phyloP scores from a whole-genome alignment of 1,140 invertebrate genomes.

The Chelonus insularis region DNA sequence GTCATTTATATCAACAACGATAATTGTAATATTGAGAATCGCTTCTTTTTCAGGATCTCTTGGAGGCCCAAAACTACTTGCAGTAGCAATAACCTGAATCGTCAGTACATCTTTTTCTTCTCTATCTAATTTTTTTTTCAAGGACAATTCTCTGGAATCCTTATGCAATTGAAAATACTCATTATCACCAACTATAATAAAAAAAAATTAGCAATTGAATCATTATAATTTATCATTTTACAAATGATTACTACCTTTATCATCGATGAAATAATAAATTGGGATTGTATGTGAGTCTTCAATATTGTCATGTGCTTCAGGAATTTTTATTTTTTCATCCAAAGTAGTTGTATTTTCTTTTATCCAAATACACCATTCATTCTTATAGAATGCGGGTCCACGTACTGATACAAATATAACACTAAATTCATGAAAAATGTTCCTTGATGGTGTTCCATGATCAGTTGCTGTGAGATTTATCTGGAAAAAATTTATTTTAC shows the following conservation, averaged over 20 bases:
- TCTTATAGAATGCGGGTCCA: slow-evolving; percentile 46
- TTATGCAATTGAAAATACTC: slow-evolving; percentile 51
- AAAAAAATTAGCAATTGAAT: slow-evolving; percentile 5
- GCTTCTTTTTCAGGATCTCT: slow-evolving; percentile 35
- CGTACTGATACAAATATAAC: slow-evolving; percentile 55
- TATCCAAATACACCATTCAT: slow-evolving; percentile 34
- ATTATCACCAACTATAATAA: slow-evolving; percentile 50
- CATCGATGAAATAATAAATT: slow-evolving; percentile 56
- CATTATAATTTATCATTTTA: too few relatives aligned
- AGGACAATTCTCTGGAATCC: slow-evolving; percentile 43
- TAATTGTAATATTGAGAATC: slow-evolving; percentile 53
- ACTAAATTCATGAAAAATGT: slow-evolving; percentile 35
- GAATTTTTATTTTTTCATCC: slow-evolving; percentile 42
- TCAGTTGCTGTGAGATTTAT: slow-evolving; percentile 54
- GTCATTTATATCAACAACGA: slow-evolving; percentile 60
- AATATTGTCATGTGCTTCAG: slow-evolving; percentile 54
- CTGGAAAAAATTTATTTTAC: slow-evolving; percentile 33
- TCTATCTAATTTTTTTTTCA: slow-evolving; percentile 52
- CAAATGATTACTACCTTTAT: slow-evolving; percentile 44
- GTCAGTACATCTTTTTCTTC: slow-evolving; percentile 41
- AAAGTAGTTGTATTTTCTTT: slow-evolving; percentile 55
- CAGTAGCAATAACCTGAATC: slow-evolving; percentile 50
- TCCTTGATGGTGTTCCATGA: slow-evolving; percentile 51
- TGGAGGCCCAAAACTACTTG: slow-evolving; percentile 42
- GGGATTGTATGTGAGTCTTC: slow-evolving; percentile 43